These are phyloP conservation scores for Cantharis flavilabris DNA, from an alignment of 2,888 invertebrate genomes.

Conservation along the genomic window DNA sequence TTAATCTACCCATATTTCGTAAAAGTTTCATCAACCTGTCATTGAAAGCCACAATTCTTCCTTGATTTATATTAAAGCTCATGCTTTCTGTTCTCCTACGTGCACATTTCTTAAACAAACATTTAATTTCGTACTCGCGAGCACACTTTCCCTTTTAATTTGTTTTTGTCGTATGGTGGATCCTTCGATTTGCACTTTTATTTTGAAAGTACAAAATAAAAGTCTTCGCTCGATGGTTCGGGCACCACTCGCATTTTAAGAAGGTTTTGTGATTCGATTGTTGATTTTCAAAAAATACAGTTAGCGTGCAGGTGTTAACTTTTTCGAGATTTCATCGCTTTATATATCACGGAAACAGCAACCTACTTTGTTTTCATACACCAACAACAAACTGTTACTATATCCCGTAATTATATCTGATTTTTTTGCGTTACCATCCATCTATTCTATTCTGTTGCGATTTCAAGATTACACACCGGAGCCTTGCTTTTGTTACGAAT, in stretches of 20 bases:
- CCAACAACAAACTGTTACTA: slow-evolving; percentile 3
- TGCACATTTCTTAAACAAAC: neutral
- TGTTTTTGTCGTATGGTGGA: neutral
- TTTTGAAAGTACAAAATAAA: neutral
- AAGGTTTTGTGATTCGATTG: neutral
- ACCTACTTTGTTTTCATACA: slow-evolving; percentile 24
- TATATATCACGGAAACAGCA: slow-evolving; percentile 24
- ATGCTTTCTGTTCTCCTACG: slow-evolving; percentile 1
- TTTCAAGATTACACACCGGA: neutral
- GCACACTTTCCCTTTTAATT: slow-evolving; percentile 5
- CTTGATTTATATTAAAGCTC: neutral
- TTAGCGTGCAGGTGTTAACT: slow-evolving; percentile 1
- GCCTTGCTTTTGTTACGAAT: neutral
- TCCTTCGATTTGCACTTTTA: slow-evolving; percentile 1
- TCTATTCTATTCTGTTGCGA: neutral
- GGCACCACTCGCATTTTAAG: neutral
- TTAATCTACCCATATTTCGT: slow-evolving; percentile 22
- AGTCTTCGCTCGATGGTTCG: no score
- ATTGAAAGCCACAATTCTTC: slow-evolving; percentile 11
- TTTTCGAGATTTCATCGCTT: neutral
- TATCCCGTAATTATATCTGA: slow-evolving; percentile 1
- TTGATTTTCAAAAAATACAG: neutral
- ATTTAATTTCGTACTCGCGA: neutral
- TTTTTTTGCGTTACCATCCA: neutral
- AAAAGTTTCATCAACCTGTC: slow-evolving; percentile 20